Base-by-base conservation (phyloP, 2,113 vertebrate species). In the Gila orcuttii region DNA sequence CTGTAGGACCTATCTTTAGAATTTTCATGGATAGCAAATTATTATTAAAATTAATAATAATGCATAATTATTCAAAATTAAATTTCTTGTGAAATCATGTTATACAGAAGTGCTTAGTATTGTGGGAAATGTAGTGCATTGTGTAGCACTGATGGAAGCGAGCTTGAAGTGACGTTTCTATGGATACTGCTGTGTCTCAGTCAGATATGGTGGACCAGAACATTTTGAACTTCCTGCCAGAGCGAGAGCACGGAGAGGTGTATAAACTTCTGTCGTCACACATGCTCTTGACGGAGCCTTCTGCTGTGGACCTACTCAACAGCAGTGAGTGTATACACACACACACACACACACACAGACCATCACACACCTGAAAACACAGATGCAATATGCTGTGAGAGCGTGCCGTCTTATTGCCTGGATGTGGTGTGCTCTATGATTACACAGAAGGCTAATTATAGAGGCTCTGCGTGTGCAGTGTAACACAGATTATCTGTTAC, bases 201-300 rank as follows among this genome's bases (percentile, higher is more conserved):
- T 94, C 95, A 95, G 96, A 97, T 93, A 94, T 99, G 94, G 94
- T 97, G 94, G 97, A 98, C 93, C 96, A 96, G 95, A 97, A 95
- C 92, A 96, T 99, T 94, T 93, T 98, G 88, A 97, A 95, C 93
- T 96, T 99, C 91, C 94, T 99, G 85, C 97, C 96, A 78, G 97
- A 99, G 87, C 92, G 93, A 82, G 97, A 99, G 90, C 98, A 98
- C 79, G 94, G 91, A 0, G 95, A 97, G 87, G 95, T 99, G 47
- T 96, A 96, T 91, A 95, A 95, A 92, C 95, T 97, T 83, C 96
- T 99, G 87, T 94, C 94, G 66, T 92, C 97, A 71, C 95, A 92
- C 19, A 87, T 93, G 93, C 95, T 98, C 86, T 93, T 96, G 93
- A 93, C 93, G 23, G 91, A 93, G 85, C 89, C 94, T 66, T 94